Evolutionary conservation across 1,140 invertebrate species (phyloP).

Genomic region (Drosophila pseudoananassae): DNA sequence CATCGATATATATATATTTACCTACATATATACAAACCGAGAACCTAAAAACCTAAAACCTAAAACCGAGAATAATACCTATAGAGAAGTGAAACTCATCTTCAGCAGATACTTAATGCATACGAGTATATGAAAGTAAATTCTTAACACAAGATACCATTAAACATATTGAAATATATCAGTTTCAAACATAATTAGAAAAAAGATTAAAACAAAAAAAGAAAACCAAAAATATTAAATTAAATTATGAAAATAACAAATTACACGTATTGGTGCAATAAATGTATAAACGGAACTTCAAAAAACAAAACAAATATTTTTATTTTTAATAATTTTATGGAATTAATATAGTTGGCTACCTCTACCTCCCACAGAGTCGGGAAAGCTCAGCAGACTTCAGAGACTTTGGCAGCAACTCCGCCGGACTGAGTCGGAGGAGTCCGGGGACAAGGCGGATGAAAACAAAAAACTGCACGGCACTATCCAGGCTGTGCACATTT

Average conservation of each 20-base stretch:
- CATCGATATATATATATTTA: slow-evolving; percentile 76
- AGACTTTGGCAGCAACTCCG: slow-evolving; percentile 45
- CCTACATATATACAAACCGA: slow-evolving; percentile 54
- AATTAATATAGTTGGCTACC: neutral
- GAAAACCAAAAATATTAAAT: slow-evolving; percentile 38
- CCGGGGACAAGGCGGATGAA: too few species aligned
- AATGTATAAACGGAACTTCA: slow-evolving; percentile 79
- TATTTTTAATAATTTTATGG: neutral
- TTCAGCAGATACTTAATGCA: slow-evolving; percentile 34
- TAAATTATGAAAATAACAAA: slow-evolving; percentile 55
- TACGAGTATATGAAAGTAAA: slow-evolving; percentile 44
- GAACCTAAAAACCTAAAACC: too few species aligned
- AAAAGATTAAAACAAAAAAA: slow-evolving; percentile 37
- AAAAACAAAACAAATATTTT: slow-evolving; percentile 36
- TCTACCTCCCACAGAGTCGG: slow-evolving; percentile 5
- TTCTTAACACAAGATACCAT: slow-evolving; percentile 54
- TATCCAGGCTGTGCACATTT: slow-evolving; percentile 43
- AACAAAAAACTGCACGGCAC: slow-evolving; percentile 32
- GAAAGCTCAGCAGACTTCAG: slow-evolving; percentile 3
- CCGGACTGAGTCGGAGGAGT: neutral
- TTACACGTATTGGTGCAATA: slow-evolving; percentile 78
- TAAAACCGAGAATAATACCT: slow-evolving; percentile 14
- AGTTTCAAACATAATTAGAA: slow-evolving; percentile 71
- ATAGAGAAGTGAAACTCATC: slow-evolving; percentile 15
- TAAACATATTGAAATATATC: slow-evolving; percentile 72